phyloP scores from a whole-genome alignment of 2,113 vertebrate genomes.

The Xiphorhynchus elegans region DNA sequence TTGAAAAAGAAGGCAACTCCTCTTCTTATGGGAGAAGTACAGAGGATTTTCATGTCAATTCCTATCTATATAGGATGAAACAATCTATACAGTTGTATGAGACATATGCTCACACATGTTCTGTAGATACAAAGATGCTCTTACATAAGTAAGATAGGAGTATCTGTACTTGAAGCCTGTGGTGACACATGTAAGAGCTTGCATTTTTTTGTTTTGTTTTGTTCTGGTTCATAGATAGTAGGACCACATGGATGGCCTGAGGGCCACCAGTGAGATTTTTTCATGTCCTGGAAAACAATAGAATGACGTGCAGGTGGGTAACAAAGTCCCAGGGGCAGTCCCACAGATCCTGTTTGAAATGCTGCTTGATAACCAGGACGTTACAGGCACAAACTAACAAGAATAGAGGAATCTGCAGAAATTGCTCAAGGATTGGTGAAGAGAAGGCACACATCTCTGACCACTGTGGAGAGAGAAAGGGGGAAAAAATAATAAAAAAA shows the following conservation, averaged over 20 bases:
- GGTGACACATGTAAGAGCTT: background rate
- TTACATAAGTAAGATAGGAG: background rate
- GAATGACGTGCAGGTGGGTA: background rate
- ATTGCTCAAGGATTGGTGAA: background rate
- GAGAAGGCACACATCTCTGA: background rate
- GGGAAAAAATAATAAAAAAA: too few species aligned
- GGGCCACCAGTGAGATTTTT: background rate
- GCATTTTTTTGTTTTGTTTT: background rate
- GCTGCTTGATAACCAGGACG: background rate
- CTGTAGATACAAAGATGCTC: background rate
- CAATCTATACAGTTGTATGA: background rate
- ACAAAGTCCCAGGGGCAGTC: background rate
- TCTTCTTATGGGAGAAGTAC: background rate
- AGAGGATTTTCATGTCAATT: background rate
- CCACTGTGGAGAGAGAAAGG: background rate
- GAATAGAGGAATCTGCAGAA: background rate
- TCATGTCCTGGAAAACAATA: background rate
- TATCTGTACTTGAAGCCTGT: background rate
- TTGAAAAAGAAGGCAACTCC: background rate
- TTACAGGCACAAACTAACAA: background rate
- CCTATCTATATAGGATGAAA: background rate
- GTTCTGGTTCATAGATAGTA: fast-evolving
- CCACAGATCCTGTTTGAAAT: background rate
- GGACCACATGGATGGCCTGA: background rate
- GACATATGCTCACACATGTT: background rate